These are phyloP conservation scores for Anagrus nilaparvatae DNA, from an alignment of 1,140 invertebrate species.

Conservation along the genomic window DNA sequence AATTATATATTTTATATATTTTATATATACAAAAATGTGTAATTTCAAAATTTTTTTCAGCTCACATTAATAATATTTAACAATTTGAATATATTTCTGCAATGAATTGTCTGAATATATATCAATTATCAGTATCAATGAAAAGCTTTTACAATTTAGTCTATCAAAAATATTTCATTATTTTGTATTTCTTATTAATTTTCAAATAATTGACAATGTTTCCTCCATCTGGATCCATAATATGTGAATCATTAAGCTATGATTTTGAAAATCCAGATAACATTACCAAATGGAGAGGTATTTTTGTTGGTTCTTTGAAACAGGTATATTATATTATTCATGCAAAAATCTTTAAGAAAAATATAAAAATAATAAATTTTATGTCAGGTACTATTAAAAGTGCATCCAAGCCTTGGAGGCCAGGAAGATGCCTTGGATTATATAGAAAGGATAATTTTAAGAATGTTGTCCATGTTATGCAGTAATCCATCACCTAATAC, in stretches of 20 bases:
- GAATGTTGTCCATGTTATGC: constrained; percentile 80
- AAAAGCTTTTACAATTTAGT: too few species aligned
- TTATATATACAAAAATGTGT: too few species aligned
- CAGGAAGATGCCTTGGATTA: constrained; percentile 86
- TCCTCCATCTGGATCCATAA: constrained; percentile 42
- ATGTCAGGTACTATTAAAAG: constrained; percentile 84
- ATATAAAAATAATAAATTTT: too few species aligned
- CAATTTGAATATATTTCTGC: too few species aligned
- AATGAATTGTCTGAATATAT: too few species aligned
- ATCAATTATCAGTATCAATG: too few species aligned
- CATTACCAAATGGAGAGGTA: constrained; percentile 76
- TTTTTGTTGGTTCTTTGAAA: constrained; percentile 69
- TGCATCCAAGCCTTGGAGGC: constrained; percentile 76
- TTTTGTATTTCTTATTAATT: too few species aligned
- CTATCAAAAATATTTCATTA: too few species aligned
- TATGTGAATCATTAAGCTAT: constrained; percentile 59
- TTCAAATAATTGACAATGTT: too few species aligned
- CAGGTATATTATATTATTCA: constrained; percentile 46
- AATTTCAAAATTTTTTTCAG: too few species aligned
- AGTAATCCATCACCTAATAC: constrained; percentile 71
- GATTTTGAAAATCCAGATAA: constrained; percentile 84
- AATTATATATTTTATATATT: too few species aligned
- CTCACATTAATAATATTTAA: too few species aligned
- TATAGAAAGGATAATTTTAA: constrained; percentile 83
- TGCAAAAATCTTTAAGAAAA: constrained; percentile 1